Evolutionary conservation across 2,113 vertebrate genomes (phyloP).

Genomic region (Anguilla japonica): DNA sequence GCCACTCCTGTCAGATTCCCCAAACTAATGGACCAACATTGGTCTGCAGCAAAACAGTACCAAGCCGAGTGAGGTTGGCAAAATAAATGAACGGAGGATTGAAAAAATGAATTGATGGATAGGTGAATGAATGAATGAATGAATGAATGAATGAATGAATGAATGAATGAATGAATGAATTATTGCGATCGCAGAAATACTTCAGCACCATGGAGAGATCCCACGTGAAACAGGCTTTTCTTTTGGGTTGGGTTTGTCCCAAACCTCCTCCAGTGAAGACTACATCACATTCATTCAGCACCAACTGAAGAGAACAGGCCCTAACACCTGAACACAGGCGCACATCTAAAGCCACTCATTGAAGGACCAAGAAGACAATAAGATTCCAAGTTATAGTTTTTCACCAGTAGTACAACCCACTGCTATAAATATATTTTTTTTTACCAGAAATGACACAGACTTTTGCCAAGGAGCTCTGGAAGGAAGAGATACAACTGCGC

Average conservation of each 20-base stretch:
- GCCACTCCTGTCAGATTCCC: not conserved
- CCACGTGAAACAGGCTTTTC: not conserved
- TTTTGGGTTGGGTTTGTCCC: conserved; percentile 1
- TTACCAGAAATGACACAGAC: not conserved
- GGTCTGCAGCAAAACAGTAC: not conserved
- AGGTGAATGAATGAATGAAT: not conserved
- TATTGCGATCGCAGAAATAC: conserved; percentile 22
- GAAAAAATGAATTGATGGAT: no score
- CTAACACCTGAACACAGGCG: not conserved
- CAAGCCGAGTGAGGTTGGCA: not conserved
- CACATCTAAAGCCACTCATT: not conserved
- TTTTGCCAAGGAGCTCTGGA: not conserved
- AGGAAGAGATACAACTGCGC: not conserved
- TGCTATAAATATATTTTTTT: not conserved
- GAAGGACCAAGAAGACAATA: not conserved
- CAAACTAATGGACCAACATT: not conserved
- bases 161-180: conserved; percentile 23
- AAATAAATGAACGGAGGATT: not conserved
- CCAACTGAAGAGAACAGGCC: not conserved
- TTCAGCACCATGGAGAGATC: conserved; percentile 43
- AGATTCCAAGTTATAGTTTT: not conserved
- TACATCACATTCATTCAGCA: not conserved
- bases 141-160: not conserved
- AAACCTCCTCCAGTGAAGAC: not conserved
- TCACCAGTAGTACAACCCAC: not conserved